Percentiles rank a stretch among this genome's conserved stretches.
Conservation (phyloP, 2,113 vertebrate species). For the Antigone vipio region DNA sequence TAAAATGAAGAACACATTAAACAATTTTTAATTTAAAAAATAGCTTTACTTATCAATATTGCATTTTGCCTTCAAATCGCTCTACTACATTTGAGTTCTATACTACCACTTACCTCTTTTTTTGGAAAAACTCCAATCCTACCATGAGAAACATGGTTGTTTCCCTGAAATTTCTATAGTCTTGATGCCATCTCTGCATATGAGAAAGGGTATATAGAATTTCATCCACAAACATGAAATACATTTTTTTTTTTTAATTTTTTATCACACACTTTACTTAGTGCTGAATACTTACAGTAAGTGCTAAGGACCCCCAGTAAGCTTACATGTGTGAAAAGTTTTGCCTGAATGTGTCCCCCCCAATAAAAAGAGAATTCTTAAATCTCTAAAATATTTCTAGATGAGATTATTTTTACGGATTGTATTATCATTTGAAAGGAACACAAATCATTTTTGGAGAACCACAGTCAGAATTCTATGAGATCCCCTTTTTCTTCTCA, state of each 20-base stretch:
- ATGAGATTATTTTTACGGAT: background rate
- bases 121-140: constrained; percentile 94
- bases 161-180: constrained; percentile 91
- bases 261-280: background rate
- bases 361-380: background rate
- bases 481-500: background rate
- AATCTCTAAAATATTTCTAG: background rate
- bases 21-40: background rate
- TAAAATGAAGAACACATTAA: background rate
- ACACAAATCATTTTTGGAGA: background rate
- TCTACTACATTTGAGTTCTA: background rate
- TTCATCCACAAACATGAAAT: constrained; percentile 10
- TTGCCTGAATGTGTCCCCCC: background rate
- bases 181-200: constrained; percentile 91
- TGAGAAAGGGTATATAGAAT: constrained; percentile 13
- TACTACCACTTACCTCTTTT: constrained; percentile 78
- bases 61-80: background rate
- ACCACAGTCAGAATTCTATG: background rate
- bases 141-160: constrained; percentile 91
- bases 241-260: background rate
- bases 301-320: background rate
- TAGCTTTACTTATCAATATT: background rate
- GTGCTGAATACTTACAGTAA: background rate
- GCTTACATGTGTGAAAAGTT: background rate
- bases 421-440: background rate